Percentiles rank a stretch among this genome's conserved stretches.
Evolutionary conservation across 2,113 vertebrate genomes (phyloP).

Genomic region (Phoxinus phoxinus): DNA sequence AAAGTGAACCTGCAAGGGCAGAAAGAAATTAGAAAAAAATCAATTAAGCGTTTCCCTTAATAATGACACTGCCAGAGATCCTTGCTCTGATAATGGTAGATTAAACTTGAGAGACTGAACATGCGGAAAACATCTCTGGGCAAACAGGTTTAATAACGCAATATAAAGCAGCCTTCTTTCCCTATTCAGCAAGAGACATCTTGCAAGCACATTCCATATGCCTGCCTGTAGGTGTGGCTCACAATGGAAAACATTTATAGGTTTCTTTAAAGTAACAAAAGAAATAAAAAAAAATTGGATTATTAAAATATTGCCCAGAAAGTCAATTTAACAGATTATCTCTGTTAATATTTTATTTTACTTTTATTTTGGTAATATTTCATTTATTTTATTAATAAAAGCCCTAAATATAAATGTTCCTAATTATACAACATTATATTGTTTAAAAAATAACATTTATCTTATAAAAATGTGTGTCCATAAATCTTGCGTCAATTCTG

Average conservation of each 20-base stretch:
- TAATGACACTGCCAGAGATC: background rate
- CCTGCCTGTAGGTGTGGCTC: background rate
- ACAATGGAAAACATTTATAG: background rate
- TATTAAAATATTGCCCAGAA: background rate
- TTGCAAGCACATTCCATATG: background rate
- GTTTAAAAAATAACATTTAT: no score
- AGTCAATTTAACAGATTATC: background rate
- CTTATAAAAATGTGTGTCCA: no score
- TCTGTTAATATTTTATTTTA: no score
- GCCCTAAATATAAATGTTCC: no score
- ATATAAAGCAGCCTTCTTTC: background rate
- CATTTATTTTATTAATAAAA: no score
- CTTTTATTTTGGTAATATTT: no score
- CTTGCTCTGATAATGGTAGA: background rate
- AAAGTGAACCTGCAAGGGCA: slow-evolving; percentile 28
- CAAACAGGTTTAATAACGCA: background rate
- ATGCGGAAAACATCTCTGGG: background rate
- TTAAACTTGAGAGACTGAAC: background rate
- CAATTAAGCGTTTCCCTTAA: background rate
- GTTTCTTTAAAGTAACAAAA: background rate
- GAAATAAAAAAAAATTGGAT: background rate
- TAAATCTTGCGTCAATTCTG: no score
- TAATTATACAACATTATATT: no score
- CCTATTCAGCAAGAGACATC: background rate
- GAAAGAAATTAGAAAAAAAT: no score